Percentiles rank a stretch among this genome's conserved stretches.
Evolutionary conservation across 2,797 vertebrate species (phyloP).

Genomic region (Diplodus sargus): DNA sequence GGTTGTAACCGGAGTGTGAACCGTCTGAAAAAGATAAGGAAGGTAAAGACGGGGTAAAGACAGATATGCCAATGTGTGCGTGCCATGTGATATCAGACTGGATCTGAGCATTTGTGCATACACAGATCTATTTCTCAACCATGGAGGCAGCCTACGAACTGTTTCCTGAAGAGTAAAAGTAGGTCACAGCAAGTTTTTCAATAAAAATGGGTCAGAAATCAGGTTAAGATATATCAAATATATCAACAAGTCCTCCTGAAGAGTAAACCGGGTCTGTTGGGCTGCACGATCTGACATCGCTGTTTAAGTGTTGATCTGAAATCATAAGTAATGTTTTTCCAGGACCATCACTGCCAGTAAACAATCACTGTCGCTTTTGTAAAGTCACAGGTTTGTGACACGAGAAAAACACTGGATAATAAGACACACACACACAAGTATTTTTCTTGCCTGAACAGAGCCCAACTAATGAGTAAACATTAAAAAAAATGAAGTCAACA

Average conservation of each 20-base stretch:
- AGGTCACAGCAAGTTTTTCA: neutral
- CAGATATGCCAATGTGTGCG: neutral
- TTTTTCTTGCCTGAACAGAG: too few relatives aligned
- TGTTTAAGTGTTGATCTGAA: too few relatives aligned
- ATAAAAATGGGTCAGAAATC: neutral
- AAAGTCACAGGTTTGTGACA: too few relatives aligned
- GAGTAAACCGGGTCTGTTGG: neutral
- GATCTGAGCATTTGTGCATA: slow-evolving; percentile 2
- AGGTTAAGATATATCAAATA: neutral
- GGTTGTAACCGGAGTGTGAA: slow-evolving; percentile 44
- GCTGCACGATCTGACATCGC: too few relatives aligned
- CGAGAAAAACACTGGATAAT: too few relatives aligned
- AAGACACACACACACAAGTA: too few relatives aligned
- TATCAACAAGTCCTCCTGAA: too few relatives aligned
- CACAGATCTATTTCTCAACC: neutral
- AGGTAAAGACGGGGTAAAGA: neutral
- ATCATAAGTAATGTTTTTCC: too few relatives aligned
- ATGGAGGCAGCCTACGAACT: neutral
- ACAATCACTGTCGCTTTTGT: too few relatives aligned
- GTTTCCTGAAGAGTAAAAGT: slow-evolving; percentile 11
- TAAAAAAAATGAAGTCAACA: too few relatives aligned
- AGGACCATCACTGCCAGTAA: too few relatives aligned
- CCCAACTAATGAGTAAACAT: too few relatives aligned
- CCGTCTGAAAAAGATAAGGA: neutral
- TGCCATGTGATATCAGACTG: slow-evolving; percentile 1